Base-by-base conservation (phyloP, 2,888 invertebrate species). In the Drosophila prostipennis region DNA sequence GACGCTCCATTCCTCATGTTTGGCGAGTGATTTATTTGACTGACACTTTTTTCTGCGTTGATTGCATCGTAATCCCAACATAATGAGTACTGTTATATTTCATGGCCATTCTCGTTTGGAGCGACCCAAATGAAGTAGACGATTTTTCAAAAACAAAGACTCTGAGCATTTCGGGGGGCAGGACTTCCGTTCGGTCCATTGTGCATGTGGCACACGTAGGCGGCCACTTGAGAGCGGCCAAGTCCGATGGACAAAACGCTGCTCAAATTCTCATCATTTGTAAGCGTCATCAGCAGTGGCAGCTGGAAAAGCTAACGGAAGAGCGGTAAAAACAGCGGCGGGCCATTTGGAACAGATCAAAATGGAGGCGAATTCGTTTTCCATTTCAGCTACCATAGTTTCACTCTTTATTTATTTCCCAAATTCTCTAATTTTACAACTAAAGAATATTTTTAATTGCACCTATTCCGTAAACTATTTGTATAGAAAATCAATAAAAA, bases 41-140 rank as follows among this genome's bases (percentile, higher is more conserved):
- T 85, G 87, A 87, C 89, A 89, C 89, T 87, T 81, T 89, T 89
- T 80, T 84, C 77, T 80, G 85, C 89, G 89, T 90, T 90, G 89
- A 89, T 89, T 89, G 89, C 90, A 89, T 89, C 89, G 89, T 90
- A 89, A 89, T 89, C 87, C 90, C 78, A 78, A 87, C 89, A 85
- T 89, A 89, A 90, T 89, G 89, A 90, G 89, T 78, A 81, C 86
- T 87, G 87, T 85, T 90, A 87, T 89, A 87, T 89, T 89, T 89
- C 78, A 82, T 87, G 79, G 75, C 83, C 77, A 64, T 76, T 64
- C 76, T 79, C 84, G 77, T 69, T 72, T 79, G 72, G 67, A 55
- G 68, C 67, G 73, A 70, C 82, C 78, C 84, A 78, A 87, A 87
- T 84, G 87, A 84, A 84, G 87, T 84, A 87, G 87, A 85, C 85